Conservation (phyloP, 2,113 vertebrate genomes). For the Saccopteryx bilineata region DNA sequence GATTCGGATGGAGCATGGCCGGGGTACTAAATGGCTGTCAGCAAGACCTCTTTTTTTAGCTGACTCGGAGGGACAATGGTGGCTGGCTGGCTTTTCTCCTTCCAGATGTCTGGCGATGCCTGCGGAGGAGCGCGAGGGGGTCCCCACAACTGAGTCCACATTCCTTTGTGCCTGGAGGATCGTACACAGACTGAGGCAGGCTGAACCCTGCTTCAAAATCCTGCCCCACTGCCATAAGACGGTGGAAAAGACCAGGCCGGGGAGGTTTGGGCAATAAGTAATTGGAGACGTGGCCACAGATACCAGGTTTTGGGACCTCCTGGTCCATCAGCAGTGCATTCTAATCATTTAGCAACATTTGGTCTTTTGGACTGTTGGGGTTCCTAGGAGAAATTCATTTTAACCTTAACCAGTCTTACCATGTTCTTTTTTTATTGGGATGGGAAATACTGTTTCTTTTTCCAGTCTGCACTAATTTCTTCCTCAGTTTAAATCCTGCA, state of each 20-base stretch:
- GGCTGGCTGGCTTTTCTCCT: neutral
- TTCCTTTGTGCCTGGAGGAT: neutral
- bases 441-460: neutral
- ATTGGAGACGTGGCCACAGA: neutral
- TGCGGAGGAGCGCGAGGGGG: neutral
- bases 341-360: neutral
- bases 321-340: neutral
- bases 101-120: conserved; percentile 42
- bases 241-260: neutral
- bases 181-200: neutral
- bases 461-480: neutral
- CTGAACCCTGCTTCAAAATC: neutral
- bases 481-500: conserved; percentile 1
- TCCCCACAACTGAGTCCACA: neutral
- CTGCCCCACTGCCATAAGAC: neutral
- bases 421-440: neutral
- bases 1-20: conserved; percentile 55
- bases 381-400: conserved; percentile 45
- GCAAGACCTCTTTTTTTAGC: conserved; percentile 45
- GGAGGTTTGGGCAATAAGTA: neutral
- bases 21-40: conserved; percentile 59
- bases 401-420: neutral
- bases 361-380: neutral
- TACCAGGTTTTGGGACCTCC: neutral
- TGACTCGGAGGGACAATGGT: neutral